Evolutionary conservation across 2,797 vertebrate species (phyloP).

Genomic region (Rhinoraja longicauda): DNA sequence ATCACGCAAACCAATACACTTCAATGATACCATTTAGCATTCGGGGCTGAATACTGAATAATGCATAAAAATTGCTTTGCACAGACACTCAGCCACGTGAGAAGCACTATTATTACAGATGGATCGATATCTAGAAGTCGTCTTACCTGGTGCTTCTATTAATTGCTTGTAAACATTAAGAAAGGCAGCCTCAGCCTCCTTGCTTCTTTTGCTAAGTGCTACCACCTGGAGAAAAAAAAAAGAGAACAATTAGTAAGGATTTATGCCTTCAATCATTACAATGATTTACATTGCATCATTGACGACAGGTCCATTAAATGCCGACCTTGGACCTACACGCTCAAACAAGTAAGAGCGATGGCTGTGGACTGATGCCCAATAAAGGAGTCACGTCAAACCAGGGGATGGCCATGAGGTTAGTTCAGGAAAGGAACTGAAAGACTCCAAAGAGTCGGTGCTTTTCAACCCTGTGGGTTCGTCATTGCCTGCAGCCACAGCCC

Average conservation of each 20-base stretch:
- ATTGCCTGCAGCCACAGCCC: background rate
- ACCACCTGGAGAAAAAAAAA: slow-evolving; percentile 71
- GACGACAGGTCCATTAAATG: slow-evolving; percentile 1
- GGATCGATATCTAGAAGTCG: slow-evolving; percentile 42
- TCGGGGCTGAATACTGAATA: slow-evolving; percentile 13
- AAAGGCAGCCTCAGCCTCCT: slow-evolving; percentile 93
- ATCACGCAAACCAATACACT: background rate
- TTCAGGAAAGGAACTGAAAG: background rate
- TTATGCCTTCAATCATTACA: slow-evolving; percentile 17
- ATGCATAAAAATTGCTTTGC: slow-evolving; percentile 7
- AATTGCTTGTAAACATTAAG: slow-evolving; percentile 91
- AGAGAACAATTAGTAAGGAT: slow-evolving; percentile 36
- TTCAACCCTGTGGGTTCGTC: background rate
- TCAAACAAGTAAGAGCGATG: background rate
- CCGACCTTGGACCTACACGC: background rate
- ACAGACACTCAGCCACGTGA: slow-evolving; percentile 12
- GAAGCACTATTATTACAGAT: slow-evolving; percentile 15
- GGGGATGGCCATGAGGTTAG: background rate
- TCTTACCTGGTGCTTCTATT: slow-evolving; percentile 91
- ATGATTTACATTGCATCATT: slow-evolving; percentile 23
- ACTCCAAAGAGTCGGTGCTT: background rate
- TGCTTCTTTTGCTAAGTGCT: slow-evolving; percentile 91
- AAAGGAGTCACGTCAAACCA: background rate
- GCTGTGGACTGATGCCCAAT: background rate
- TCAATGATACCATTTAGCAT: slow-evolving; percentile 1